These are phyloP conservation scores for Drosophila rubida DNA, from an alignment of 2,888 invertebrate genomes.

Conservation along the genomic window DNA sequence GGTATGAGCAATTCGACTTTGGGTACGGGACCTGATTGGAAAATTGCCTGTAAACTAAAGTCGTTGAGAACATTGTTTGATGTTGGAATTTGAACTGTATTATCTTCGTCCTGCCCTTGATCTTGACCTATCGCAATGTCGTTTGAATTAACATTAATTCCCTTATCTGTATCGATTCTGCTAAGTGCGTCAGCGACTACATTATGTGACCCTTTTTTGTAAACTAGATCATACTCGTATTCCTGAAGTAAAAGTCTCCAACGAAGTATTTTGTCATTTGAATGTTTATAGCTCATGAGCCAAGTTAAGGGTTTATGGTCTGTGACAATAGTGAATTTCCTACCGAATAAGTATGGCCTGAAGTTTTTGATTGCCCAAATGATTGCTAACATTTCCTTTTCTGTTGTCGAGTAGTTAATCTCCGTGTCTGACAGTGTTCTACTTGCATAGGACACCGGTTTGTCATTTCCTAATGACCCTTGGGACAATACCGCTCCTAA, in stretches of 20 bases:
- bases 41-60: no score
- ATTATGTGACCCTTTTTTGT: constrained; percentile 21
- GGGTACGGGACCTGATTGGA: no score
- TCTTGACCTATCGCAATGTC: no score
- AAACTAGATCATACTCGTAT: constrained; percentile 3
- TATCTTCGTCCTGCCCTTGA: no score
- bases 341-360: constrained; percentile 11
- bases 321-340: constrained; percentile 16
- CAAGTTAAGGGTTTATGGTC: constrained; percentile 16
- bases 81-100: no score
- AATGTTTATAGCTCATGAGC: constrained; percentile 18
- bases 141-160: no score
- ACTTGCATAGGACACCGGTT: constrained; percentile 24
- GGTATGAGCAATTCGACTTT: no score
- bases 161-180: constrained; percentile 31
- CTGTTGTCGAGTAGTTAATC: constrained; percentile 14
- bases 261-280: constrained; percentile 15
- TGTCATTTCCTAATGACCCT: no score
- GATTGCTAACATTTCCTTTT: constrained; percentile 21
- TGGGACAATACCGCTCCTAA: no score
- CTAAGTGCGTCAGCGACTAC: constrained; percentile 44
- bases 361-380: constrained; percentile 12
- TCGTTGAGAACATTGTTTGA: no score
- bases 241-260: no score
- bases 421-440: constrained; percentile 20